Evolutionary conservation across 2,797 vertebrate genomes (phyloP).

Genomic region (Gobio occitaniae): DNA sequence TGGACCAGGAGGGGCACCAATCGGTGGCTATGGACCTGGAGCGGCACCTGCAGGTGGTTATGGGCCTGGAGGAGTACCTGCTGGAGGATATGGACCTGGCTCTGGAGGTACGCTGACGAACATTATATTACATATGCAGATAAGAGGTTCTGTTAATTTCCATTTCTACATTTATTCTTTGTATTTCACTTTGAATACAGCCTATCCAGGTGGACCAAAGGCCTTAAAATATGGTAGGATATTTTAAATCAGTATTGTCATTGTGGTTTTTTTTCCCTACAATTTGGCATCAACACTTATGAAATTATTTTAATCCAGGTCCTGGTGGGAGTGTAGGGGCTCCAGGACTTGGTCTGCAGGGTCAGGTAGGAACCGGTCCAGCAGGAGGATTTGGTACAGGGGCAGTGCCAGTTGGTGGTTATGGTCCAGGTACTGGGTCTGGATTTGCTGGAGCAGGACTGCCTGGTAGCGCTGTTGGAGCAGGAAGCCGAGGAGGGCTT

Average conservation of each 20-base stretch:
- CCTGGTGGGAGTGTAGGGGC: conserved; percentile 59
- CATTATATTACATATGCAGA: conserved; percentile 8
- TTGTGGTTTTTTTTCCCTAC: background rate
- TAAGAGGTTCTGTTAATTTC: background rate
- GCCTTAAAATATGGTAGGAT: conserved; percentile 67
- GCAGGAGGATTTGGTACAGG: conserved; percentile 58
- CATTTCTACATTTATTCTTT: background rate
- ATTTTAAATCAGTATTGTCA: background rate
- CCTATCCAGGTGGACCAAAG: conserved; percentile 66
- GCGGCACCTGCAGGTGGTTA: conserved; percentile 41
- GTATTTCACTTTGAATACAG: conserved; percentile 46
- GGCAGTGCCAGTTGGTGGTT: conserved; percentile 50
- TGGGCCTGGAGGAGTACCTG: conserved; percentile 61
- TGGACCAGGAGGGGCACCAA: conserved; percentile 62
- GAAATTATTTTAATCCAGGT: conserved; percentile 51
- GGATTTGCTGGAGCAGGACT: conserved; percentile 70
- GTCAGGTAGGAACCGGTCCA: conserved; percentile 61
- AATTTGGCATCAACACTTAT: background rate
- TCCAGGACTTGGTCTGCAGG: conserved; percentile 57
- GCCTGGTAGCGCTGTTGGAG: conserved; percentile 33
- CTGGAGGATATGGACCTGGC: conserved; percentile 38
- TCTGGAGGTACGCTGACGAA: conserved; percentile 47
- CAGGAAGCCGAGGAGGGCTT: conserved; percentile 53
- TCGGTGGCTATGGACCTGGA: conserved; percentile 48
- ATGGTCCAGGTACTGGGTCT: conserved; percentile 55